Conservation (phyloP, 2,797 vertebrate species). For the Ficedula albicollis region DNA sequence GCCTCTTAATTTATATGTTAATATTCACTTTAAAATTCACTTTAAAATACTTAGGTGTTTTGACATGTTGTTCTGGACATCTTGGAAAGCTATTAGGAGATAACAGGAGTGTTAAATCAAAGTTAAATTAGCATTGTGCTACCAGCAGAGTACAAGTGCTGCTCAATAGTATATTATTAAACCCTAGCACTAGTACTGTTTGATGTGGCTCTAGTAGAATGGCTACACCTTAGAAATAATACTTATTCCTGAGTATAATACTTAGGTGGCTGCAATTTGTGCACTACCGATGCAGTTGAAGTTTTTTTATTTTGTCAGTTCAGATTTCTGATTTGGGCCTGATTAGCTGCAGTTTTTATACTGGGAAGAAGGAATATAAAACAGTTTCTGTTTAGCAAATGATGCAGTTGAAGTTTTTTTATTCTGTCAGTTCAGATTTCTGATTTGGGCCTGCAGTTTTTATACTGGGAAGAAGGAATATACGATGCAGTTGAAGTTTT, state of each 20-base stretch:
- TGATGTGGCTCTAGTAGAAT: neutral
- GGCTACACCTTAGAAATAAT: neutral
- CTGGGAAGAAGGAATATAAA: neutral
- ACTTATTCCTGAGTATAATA: neutral
- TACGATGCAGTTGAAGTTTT: neutral
- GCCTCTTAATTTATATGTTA: neutral
- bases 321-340: neutral
- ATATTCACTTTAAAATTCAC: neutral
- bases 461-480: neutral
- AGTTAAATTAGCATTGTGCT: neutral
- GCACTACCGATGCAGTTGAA: neutral
- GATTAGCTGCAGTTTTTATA: neutral
- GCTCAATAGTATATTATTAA: neutral
- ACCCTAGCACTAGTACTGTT: neutral
- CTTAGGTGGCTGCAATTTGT: fast-evolving
- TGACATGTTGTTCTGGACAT: neutral
- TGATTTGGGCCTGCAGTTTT: neutral
- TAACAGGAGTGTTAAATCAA: neutral
- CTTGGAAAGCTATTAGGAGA: neutral
- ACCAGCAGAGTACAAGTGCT: neutral
- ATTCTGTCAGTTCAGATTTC: neutral
- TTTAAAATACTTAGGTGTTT: neutral
- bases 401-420: neutral
- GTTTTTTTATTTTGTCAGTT: neutral
- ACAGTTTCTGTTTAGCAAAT: neutral